Conservation (phyloP, 2,888 invertebrate species). For the Odontocerum albicorne region DNA sequence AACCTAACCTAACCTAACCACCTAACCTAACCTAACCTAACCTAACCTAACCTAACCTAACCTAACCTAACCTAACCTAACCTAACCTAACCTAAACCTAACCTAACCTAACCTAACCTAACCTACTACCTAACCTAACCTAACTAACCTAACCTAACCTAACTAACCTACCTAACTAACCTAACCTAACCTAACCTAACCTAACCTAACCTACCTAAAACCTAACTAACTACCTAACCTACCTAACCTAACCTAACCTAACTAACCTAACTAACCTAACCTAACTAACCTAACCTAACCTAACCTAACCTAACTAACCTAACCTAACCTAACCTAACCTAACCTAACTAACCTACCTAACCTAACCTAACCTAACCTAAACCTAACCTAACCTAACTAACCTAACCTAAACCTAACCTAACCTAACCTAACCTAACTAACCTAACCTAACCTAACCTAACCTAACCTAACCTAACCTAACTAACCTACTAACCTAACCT, state of each 20-base stretch:
- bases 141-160: slow-evolving; percentile 17
- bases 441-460: slow-evolving; percentile 26
- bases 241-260: slow-evolving; percentile 33
- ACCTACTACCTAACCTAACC: slow-evolving; percentile 27
- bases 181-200: slow-evolving; percentile 21
- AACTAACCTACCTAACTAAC: slow-evolving; percentile 17
- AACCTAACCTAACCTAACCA: slow-evolving; percentile 13
- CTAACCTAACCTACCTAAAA: slow-evolving; percentile 14
- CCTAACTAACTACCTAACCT: slow-evolving; percentile 23
- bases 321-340: background rate
- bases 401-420: slow-evolving; percentile 23
- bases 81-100: slow-evolving; percentile 20
- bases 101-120: slow-evolving; percentile 22
- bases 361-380: background rate
- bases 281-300: slow-evolving; percentile 26
- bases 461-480: slow-evolving; percentile 18
- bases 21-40: slow-evolving; percentile 15
- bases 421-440: slow-evolving; percentile 24
- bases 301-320: background rate
- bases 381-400: slow-evolving; percentile 25
- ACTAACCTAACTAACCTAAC: slow-evolving; percentile 30
- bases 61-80: slow-evolving; percentile 20
- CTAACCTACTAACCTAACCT: slow-evolving; percentile 1
- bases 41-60: slow-evolving; percentile 22
- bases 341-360: background rate